Conservation (phyloP, 2,113 vertebrate species). For the Rhea pennata region DNA sequence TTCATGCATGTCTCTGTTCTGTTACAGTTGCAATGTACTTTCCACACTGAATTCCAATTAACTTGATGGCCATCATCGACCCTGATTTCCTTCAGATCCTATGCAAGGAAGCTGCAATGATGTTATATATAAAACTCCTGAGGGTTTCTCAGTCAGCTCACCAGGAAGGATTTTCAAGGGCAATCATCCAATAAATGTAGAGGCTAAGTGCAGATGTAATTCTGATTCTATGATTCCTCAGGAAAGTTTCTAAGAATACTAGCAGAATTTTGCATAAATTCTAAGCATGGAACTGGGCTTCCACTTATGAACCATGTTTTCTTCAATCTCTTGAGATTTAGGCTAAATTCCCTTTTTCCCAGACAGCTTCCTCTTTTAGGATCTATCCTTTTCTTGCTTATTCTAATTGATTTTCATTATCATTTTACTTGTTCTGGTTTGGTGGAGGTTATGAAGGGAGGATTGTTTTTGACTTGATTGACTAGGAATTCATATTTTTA, state of each 20-base stretch:
- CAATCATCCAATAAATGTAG: background rate
- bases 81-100: background rate
- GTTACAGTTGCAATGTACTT: background rate
- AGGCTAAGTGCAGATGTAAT: rapidly evolving
- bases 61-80: background rate
- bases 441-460: background rate
- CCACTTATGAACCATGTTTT: rapidly evolving
- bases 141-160: background rate
- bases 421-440: rapidly evolving
- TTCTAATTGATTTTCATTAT: background rate
- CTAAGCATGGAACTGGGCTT: background rate
- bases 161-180: background rate
- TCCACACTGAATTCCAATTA: background rate
- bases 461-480: background rate
- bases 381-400: background rate
- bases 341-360: background rate
- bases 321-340: background rate
- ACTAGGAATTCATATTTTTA: background rate
- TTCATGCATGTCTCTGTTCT: background rate
- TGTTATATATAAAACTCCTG: background rate
- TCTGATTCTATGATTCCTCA: background rate
- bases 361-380: background rate
- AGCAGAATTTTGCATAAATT: background rate
- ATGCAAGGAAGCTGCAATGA: background rate
- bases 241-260: background rate